Percentiles rank a stretch among this genome's conserved stretches.
Evolutionary conservation across 2,888 invertebrate species (phyloP).

Genomic region (Linyphia triangularis): DNA sequence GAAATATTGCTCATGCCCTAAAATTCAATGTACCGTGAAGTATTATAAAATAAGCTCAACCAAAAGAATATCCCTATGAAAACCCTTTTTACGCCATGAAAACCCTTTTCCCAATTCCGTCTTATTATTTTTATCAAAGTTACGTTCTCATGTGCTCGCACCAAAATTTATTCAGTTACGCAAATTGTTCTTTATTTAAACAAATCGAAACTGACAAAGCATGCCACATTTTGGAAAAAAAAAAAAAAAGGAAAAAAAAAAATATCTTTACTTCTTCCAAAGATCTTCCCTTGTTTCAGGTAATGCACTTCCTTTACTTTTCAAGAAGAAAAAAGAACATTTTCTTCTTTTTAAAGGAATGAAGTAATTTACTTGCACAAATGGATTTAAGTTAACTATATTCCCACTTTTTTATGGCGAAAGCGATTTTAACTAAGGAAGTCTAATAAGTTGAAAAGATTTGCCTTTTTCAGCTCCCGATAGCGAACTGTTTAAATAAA

Average conservation of each 20-base stretch:
- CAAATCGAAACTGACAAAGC: not conserved
- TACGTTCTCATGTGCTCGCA: not conserved
- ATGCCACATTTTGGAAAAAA: not conserved
- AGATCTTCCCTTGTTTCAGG: not conserved
- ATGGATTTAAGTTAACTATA: conserved; percentile 40
- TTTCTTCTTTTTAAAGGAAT: not conserved
- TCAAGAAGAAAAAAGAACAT: not conserved
- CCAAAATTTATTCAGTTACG: not conserved
- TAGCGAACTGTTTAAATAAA: not conserved
- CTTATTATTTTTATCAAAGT: not conserved
- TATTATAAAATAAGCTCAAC: too few relatives aligned
- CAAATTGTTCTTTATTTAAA: conserved; percentile 16
- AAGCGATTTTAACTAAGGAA: not conserved
- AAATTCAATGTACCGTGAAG: too few relatives aligned
- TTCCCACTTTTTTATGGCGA: not conserved
- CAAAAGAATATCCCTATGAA: too few relatives aligned
- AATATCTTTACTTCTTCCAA: not conserved
- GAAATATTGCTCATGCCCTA: too few relatives aligned
- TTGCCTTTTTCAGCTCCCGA: not conserved
- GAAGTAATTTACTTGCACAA: conserved; percentile 53
- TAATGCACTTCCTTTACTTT: not conserved
- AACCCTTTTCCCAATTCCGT: too few relatives aligned
- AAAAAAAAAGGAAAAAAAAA: not conserved
- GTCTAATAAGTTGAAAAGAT: not conserved
- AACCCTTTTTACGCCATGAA: not conserved